A percentile compares a stretch with the other conserved stretches of the same genome.
phyloP scores from a whole-genome alignment of 2,797 vertebrate genomes.

The Heteromormyrus szaboi region DNA sequence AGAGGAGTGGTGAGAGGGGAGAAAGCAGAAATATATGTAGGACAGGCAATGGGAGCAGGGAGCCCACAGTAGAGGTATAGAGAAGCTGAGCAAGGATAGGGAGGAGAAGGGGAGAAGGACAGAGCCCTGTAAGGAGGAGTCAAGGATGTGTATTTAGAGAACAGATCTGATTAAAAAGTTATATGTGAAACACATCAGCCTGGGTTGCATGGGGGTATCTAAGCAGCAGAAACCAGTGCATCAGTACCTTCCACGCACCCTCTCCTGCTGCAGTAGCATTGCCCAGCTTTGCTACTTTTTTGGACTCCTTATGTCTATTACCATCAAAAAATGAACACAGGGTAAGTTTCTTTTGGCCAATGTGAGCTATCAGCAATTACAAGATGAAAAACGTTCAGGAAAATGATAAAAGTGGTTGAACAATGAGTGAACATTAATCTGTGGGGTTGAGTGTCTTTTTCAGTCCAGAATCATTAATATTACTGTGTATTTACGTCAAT shows the following conservation, averaged over 20 bases:
- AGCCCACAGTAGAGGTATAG: not conserved
- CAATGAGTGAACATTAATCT: not conserved
- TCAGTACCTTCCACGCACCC: not conserved
- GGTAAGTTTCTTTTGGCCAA: not conserved
- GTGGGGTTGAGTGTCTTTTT: not conserved
- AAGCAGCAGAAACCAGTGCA: not conserved
- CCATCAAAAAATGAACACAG: not conserved
- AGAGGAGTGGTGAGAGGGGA: conserved; percentile 12
- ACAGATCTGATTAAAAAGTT: conserved; percentile 24
- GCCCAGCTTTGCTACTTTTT: not conserved
- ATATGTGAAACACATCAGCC: not conserved
- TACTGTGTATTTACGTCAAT: not conserved
- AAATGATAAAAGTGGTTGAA: not conserved
- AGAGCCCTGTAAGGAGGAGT: not conserved
- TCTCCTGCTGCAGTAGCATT: not conserved
- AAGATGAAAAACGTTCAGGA: not conserved
- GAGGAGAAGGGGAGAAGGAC: not conserved
- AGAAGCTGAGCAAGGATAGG: not conserved
- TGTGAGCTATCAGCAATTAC: not conserved
- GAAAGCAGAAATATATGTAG: not conserved
- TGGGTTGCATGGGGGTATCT: not conserved
- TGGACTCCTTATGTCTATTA: not conserved
- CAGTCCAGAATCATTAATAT: not conserved
- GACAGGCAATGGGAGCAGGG: not conserved
- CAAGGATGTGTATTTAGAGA: conserved; percentile 1